phyloP scores from a whole-genome alignment of 2,888 invertebrate genomes.

The Xanthia togata region DNA sequence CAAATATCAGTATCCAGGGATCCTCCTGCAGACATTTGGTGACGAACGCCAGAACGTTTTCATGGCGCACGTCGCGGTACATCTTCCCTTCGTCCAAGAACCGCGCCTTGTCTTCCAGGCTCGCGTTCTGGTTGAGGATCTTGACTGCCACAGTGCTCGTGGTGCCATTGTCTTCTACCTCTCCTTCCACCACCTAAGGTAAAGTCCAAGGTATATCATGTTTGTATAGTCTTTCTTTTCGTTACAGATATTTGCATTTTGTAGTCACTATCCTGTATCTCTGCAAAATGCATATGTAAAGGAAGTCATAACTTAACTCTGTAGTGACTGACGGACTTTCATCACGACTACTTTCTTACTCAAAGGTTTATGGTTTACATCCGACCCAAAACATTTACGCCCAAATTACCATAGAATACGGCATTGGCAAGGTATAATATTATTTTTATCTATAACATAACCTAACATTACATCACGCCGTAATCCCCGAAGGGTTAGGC shows the following conservation, averaged over 20 bases:
- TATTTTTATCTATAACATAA: too few species aligned
- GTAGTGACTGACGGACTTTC: background rate
- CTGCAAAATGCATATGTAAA: too few species aligned
- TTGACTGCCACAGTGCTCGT: slow-evolving; percentile 93
- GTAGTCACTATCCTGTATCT: too few species aligned
- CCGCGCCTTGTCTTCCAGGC: slow-evolving; percentile 93
- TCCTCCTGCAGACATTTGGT: slow-evolving; percentile 95
- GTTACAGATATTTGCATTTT: background rate
- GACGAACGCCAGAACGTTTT: slow-evolving; percentile 93
- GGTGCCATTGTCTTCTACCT: slow-evolving; percentile 88
- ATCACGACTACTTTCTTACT: too few species aligned
- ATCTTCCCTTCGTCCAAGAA: slow-evolving; percentile 94
- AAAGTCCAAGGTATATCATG: background rate
- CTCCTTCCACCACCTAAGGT: slow-evolving; percentile 94
- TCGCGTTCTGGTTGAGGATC: slow-evolving; percentile 94
- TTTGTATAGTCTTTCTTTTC: background rate
- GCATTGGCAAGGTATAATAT: too few species aligned
- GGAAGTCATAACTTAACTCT: background rate
- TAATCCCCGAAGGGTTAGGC: too few species aligned
- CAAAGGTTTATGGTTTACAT: background rate
- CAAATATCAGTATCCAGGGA: slow-evolving; percentile 94
- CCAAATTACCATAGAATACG: too few species aligned
- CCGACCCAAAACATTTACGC: background rate
- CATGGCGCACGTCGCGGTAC: slow-evolving; percentile 93
- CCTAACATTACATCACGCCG: too few species aligned